Percentiles rank a stretch among this genome's conserved stretches.
Evolutionary conservation across 2,888 invertebrate species (phyloP).

Genomic region (Tenthredo livida): DNA sequence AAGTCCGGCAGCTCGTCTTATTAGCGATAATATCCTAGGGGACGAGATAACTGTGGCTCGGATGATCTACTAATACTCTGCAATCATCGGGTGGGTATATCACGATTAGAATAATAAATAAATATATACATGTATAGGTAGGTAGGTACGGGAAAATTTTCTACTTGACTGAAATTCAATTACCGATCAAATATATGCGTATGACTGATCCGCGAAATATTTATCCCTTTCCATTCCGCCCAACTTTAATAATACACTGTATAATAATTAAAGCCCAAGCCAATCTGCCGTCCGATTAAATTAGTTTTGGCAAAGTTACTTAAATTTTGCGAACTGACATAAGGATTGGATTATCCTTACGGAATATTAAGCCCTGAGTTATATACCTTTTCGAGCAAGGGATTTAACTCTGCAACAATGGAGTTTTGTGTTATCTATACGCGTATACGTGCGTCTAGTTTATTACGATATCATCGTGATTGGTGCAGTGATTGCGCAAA

Average conservation of each 20-base stretch:
- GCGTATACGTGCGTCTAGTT: not conserved
- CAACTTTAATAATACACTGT: not conserved
- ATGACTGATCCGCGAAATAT: not conserved
- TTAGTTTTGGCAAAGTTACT: constrained; percentile 22
- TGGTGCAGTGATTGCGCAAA: not conserved
- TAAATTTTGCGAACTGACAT: not conserved
- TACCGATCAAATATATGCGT: not conserved
- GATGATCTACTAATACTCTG: not conserved
- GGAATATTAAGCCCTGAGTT: not conserved
- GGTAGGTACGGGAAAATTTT: not conserved
- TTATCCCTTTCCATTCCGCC: not conserved
- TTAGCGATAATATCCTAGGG: constrained; percentile 44
- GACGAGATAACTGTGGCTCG: constrained; percentile 13
- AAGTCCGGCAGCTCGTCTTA: constrained; percentile 26
- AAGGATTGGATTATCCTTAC: constrained; percentile 19
- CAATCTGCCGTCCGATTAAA: not conserved
- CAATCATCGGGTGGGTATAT: constrained; percentile 6
- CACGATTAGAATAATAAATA: constrained; percentile 1
- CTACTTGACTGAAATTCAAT: not conserved
- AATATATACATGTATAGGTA: not conserved
- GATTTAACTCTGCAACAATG: not conserved
- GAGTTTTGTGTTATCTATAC: not conserved
- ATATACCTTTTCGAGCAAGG: not conserved
- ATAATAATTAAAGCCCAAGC: not conserved
- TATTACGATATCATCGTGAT: not conserved